These are phyloP conservation scores for Orthosia gracilis DNA, from an alignment of 2,888 invertebrate species.

Conservation along the genomic window DNA sequence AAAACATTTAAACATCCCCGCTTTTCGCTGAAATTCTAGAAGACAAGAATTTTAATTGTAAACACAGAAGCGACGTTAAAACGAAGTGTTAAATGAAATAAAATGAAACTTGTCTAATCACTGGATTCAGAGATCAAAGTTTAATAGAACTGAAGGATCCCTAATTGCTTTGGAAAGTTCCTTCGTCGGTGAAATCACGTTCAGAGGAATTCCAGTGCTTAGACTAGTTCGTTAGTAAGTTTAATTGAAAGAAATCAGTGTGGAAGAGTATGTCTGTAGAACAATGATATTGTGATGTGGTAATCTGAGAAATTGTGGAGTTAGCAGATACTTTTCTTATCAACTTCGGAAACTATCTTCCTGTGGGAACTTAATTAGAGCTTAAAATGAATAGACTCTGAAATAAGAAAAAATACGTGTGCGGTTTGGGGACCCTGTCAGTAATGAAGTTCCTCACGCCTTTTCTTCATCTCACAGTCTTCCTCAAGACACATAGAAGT, in stretches of 20 bases:
- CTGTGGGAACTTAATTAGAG: not conserved
- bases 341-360: not conserved
- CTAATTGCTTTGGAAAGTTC: constrained; percentile 71
- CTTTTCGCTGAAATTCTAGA: constrained; percentile 10
- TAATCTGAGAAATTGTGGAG: constrained; percentile 9
- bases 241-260: constrained; percentile 63
- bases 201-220: constrained; percentile 58
- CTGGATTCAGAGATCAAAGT: constrained; percentile 65
- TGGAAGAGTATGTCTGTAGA: constrained; percentile 28
- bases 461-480: no score
- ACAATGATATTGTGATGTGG: constrained; percentile 21
- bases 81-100: constrained; percentile 55
- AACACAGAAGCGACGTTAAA: constrained; percentile 43
- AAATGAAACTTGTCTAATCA: constrained; percentile 66
- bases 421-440: no score
- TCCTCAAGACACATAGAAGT: no score
- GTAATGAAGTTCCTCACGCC: no score
- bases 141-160: constrained; percentile 60
- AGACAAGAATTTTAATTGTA: constrained; percentile 51
- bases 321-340: not conserved
- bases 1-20: constrained; percentile 15
- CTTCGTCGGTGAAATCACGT: constrained; percentile 59
- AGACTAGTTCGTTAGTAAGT: constrained; percentile 63
- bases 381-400: not conserved
- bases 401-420: not conserved